Conservation (phyloP, 2,797 vertebrate species). For the Brachyalestes nurse region DNA sequence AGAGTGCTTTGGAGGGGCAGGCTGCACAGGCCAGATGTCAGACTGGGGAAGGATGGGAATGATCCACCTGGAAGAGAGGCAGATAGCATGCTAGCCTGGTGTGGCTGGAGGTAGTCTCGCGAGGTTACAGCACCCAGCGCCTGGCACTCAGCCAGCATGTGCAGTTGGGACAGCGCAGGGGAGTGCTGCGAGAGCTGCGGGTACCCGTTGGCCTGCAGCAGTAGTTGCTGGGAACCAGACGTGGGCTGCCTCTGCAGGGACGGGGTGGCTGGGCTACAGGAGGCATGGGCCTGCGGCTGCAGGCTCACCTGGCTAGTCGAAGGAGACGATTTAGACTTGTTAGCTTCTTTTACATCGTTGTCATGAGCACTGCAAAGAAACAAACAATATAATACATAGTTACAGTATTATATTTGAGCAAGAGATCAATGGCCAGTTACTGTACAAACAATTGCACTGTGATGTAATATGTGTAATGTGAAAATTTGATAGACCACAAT, state of each 20-base stretch:
- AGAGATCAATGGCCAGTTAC: neutral
- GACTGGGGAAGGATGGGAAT: constrained; percentile 72
- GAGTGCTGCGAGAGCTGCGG: constrained; percentile 77
- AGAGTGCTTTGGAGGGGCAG: constrained; percentile 77
- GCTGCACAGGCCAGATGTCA: constrained; percentile 71
- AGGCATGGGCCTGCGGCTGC: constrained; percentile 67
- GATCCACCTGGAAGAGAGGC: constrained; percentile 55
- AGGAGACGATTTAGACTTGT: constrained; percentile 82
- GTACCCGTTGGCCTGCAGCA: constrained; percentile 82
- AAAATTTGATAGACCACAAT: too few relatives aligned
- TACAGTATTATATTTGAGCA: too few relatives aligned
- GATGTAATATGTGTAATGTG: too few relatives aligned
- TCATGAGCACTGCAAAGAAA: constrained; percentile 79
- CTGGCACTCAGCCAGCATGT: constrained; percentile 79
- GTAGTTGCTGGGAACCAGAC: constrained; percentile 77
- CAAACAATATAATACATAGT: neutral
- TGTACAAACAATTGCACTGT: neutral
- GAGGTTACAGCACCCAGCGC: constrained; percentile 82
- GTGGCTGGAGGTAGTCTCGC: constrained; percentile 84
- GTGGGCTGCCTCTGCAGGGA: constrained; percentile 61
- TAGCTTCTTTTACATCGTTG: constrained; percentile 86
- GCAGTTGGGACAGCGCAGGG: constrained; percentile 78
- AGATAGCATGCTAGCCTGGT: constrained; percentile 75
- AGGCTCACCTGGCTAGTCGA: constrained; percentile 71
- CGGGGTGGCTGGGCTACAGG: constrained; percentile 68